Conservation (phyloP, 2,113 vertebrate species). For the Saccopteryx bilineata region DNA sequence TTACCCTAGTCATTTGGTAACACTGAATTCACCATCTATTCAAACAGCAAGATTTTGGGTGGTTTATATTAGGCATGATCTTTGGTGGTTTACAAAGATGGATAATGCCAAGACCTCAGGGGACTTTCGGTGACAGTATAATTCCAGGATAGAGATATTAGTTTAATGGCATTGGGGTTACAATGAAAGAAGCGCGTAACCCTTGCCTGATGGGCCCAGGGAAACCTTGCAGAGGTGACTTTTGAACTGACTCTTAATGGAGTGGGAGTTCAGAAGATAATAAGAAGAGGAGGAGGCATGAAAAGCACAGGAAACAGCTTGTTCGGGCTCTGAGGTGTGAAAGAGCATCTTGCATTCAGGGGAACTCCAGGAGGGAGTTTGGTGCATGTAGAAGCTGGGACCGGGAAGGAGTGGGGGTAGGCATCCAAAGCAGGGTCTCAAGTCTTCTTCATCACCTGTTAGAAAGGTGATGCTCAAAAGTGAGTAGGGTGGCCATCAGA, state of each 20-base stretch:
- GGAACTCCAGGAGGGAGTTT: slow-evolving; percentile 54
- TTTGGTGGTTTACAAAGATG: slow-evolving; percentile 5
- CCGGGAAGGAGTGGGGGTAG: neutral
- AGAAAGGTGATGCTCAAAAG: neutral
- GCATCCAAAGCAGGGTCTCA: neutral
- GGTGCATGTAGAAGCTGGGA: neutral
- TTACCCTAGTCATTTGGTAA: neutral
- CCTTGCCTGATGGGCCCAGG: neutral
- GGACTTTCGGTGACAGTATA: neutral
- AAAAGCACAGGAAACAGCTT: slow-evolving; percentile 60
- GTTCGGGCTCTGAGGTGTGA: slow-evolving; percentile 55
- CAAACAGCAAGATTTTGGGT: neutral
- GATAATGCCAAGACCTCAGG: neutral
- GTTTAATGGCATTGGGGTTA: neutral
- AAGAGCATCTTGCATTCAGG: slow-evolving; percentile 53
- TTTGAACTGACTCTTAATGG: neutral
- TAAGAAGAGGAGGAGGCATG: slow-evolving; percentile 15
- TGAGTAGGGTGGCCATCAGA: neutral
- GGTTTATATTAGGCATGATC: slow-evolving; percentile 12
- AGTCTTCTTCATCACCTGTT: too few species aligned
- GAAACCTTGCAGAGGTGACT: neutral
- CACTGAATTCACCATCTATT: neutral
- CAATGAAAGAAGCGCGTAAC: neutral
- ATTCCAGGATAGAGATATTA: neutral
- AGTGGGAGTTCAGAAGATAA: slow-evolving; percentile 55